Percentiles rank a stretch among this genome's conserved stretches.
phyloP scores from a whole-genome alignment of 2,888 invertebrate genomes.

The Acrobasis suavella region DNA sequence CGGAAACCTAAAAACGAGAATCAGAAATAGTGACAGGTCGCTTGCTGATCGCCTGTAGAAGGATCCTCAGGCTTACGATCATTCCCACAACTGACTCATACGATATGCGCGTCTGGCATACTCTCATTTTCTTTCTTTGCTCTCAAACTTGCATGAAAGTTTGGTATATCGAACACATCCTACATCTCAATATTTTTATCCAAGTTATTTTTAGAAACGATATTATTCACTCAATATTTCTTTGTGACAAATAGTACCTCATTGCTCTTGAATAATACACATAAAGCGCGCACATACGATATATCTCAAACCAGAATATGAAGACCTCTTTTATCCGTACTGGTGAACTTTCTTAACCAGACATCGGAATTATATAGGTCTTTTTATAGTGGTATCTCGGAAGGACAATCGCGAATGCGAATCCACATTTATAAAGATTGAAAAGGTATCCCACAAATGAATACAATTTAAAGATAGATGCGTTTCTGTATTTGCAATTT shows the following conservation, averaged over 20 bases:
- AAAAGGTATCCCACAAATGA: conserved; percentile 74
- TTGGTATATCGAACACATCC: no score
- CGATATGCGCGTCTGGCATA: no score
- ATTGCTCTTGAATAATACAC: conserved; percentile 67
- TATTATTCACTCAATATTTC: conserved; percentile 40
- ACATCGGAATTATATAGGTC: conserved; percentile 4
- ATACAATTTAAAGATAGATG: conserved; percentile 79
- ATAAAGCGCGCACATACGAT: conserved; percentile 54
- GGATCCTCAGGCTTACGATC: no score
- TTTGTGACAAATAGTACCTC: conserved; percentile 48
- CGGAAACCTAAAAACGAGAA: no score
- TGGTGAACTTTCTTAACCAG: not conserved
- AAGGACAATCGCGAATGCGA: conserved; percentile 52
- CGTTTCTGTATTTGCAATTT: conserved; percentile 67
- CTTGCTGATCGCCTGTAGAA: no score
- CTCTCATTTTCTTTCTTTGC: no score
- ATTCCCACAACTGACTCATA: no score
- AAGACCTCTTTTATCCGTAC: conserved; percentile 43
- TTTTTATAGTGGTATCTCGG: conserved; percentile 40
- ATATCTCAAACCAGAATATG: conserved; percentile 52
- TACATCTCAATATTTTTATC: no score
- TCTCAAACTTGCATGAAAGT: no score
- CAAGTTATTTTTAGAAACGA: conserved; percentile 5
- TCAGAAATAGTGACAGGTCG: no score
- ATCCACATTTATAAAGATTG: conserved; percentile 77